Base-by-base conservation (phyloP, 2,797 vertebrate genomes). In the Diplodus sargus region DNA sequence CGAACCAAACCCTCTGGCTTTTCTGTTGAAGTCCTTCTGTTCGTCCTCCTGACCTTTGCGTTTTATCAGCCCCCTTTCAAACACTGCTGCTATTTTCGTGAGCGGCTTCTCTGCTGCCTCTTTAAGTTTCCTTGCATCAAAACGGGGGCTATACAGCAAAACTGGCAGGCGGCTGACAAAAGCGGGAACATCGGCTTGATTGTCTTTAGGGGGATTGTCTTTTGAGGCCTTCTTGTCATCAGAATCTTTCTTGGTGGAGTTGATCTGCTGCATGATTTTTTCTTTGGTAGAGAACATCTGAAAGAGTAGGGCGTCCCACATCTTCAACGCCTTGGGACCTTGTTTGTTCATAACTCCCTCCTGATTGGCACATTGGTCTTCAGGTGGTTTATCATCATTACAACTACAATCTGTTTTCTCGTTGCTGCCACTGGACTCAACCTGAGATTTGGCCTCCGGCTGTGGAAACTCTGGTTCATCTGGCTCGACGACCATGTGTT, bases 231-330 rank as follows among this genome's bases (percentile, higher is more conserved):
- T 93, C 3, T 47, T 87, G 23, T 59, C 85, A 3, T 94, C 94
- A 34, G 61, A 85, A 20, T 76, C 90, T 0, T 57, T 85, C 82
- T 92, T 91, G 74, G 60, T 92, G 28, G 70, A 13, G 14, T 93
- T 93, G 17, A 90, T 91, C 42, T 92, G 92, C 20, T 92, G 70
- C 77, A 95, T 90, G 13, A 91, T 94, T n/a, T 9, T 93, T 3
- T 96, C 94, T 85, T 96, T 96, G 5, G 92, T 93, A 43, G 96
- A 93, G 1, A 97, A 95, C 95, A 98, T 93, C 59, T 96, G 97
- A 83, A 97, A 97, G 42, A 99, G 94, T 53, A 98, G 94, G 0
- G 98, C 97, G 2, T 99, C 97, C 98, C 98, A 99, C 96, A 99
- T 97, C 79, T 95, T 96, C 30, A 94, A 85, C 10, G 96, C 96